Conservation (phyloP, 2,888 invertebrate genomes). For the Ceraclea dissimilis region DNA sequence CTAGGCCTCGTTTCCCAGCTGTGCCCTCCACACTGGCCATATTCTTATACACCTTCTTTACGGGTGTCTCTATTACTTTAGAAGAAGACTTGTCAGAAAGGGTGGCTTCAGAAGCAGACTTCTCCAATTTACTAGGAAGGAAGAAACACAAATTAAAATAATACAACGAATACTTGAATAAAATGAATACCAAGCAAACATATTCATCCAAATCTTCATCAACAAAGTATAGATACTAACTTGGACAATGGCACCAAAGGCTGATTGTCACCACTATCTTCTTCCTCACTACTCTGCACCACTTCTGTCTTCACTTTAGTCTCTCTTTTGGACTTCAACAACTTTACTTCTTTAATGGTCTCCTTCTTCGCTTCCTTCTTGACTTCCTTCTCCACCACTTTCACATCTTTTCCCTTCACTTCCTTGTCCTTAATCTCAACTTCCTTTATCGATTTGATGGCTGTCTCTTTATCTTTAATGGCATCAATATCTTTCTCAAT, state of each 20-base stretch:
- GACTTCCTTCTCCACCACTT: slow-evolving; percentile 10
- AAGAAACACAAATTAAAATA: neutral
- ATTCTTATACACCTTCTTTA: slow-evolving; percentile 2
- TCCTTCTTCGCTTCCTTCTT: slow-evolving; percentile 21
- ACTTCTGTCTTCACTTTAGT: slow-evolving; percentile 39
- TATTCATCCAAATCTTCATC: neutral
- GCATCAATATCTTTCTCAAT: slow-evolving; percentile 28
- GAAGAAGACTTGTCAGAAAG: slow-evolving; percentile 31
- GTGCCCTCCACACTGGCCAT: neutral
- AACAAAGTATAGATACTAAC: slow-evolving; percentile 30
- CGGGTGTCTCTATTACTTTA: slow-evolving; percentile 32
- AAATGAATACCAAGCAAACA: neutral
- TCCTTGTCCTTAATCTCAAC: slow-evolving; percentile 22
- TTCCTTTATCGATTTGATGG: slow-evolving; percentile 27
- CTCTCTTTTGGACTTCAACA: slow-evolving; percentile 29
- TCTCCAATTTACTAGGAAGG: slow-evolving; percentile 20
- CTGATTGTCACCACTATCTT: slow-evolving; percentile 36
- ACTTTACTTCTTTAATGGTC: slow-evolving; percentile 31
- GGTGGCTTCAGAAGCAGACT: slow-evolving; percentile 21
- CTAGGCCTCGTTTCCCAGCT: slow-evolving; percentile 8
- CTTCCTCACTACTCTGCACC: slow-evolving; percentile 36
- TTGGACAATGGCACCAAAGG: slow-evolving; percentile 36
- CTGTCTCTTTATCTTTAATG: slow-evolving; percentile 30
- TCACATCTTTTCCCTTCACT: slow-evolving; percentile 16
- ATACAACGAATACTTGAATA: neutral